phyloP scores from a whole-genome alignment of 2,797 vertebrate species.

The Orientallactaga sibirica region DNA sequence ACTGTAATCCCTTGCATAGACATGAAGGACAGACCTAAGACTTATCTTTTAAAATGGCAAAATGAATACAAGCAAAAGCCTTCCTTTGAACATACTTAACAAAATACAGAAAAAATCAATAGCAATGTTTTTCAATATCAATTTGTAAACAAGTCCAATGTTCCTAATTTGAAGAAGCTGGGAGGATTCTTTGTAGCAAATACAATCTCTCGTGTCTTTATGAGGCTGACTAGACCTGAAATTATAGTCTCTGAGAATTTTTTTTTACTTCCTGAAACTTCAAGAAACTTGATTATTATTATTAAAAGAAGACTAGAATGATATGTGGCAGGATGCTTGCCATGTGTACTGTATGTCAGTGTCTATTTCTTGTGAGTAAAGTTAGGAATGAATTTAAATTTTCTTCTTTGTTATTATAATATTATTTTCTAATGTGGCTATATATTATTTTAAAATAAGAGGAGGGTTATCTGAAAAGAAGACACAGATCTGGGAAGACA shows the following conservation, averaged over 20 bases:
- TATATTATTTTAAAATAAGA: neutral
- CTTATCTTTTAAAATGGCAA: slow-evolving; percentile 3
- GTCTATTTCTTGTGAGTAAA: neutral
- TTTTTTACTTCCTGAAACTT: neutral
- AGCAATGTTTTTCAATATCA: too few species aligned
- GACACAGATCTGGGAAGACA: neutral
- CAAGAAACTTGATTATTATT: neutral
- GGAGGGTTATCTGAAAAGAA: neutral
- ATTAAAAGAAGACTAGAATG: neutral
- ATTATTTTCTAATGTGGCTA: neutral
- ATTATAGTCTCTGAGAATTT: neutral
- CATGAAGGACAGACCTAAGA: neutral
- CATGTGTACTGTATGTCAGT: neutral
- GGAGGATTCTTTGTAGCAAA: neutral
- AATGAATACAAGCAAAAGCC: neutral
- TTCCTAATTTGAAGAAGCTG: neutral
- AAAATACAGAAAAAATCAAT: neutral
- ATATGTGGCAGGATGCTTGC: neutral
- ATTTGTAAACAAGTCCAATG: neutral
- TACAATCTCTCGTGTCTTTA: neutral
- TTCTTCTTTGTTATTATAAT: neutral
- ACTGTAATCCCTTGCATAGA: too few species aligned
- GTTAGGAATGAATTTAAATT: neutral
- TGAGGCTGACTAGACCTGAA: neutral
- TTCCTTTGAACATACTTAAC: neutral